Evolutionary conservation across 1,140 invertebrate species (phyloP), one percentile per base, ranked within the genome.

Genomic region (Dendroctonus valens): DNA sequence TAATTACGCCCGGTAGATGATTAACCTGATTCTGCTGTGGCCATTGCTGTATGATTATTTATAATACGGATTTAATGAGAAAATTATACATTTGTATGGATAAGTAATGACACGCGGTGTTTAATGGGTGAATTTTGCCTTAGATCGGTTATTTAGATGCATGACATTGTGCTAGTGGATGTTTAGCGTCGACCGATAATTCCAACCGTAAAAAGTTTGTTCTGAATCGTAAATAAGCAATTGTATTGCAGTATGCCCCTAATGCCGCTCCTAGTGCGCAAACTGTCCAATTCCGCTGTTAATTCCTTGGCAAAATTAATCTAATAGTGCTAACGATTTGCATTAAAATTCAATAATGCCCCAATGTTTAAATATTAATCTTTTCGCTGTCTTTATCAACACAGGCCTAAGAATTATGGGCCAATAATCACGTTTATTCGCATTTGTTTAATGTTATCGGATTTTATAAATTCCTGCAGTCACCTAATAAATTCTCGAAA

Each of bases 41-140:
- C 52, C 40, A 65, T 55, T 58, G 59, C 57, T 66, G 58, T 66
- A 66, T 60, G 57, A 66, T 66, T 66, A 66, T 60, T 66, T 66
- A 60, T 66, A 66, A 66, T 65, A 65, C 63, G 46, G 63, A 66
- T 66, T 66, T 66, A 66, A 66, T 60, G 65, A 66, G 65, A 66
- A 66, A 66, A 66, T 66, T 66, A 66, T 66, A 66, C 65, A 65
- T 57, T 58, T 41, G 54, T 57, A 65, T 14, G 54, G 53, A 46
- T 65, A 65, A 65, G 59, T 65, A 65, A 65, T 58, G 63, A 64
- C 53, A 53, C 41, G 53, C 53, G 51, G 61, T 64, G 61, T 65
- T 65, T 65, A 65, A 59, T 65, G 41, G 60, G 49, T 41, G 40
- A 62, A 53, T 62, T 62, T 62, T 60, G 42, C 42, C 12, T 59